Conservation (phyloP, 2,797 vertebrate genomes). For the Amniataba percoides region DNA sequence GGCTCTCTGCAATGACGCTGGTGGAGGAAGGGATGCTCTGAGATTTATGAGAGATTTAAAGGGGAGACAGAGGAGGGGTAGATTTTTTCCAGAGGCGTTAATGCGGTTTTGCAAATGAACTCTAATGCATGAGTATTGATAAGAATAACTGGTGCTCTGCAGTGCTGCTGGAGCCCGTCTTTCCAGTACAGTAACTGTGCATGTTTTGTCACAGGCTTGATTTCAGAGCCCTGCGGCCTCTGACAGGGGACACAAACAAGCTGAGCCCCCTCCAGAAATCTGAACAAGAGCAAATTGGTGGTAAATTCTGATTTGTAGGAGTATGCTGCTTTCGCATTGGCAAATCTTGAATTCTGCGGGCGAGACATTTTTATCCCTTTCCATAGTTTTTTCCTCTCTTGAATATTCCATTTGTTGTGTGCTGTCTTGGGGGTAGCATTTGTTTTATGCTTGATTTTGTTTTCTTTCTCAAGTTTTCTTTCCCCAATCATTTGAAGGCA, state of each 20-base stretch:
- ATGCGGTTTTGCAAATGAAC: constrained; percentile 77
- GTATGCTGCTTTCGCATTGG: constrained; percentile 60
- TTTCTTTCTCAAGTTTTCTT: constrained; percentile 55
- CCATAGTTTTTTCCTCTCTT: constrained; percentile 58
- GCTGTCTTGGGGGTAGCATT: constrained; percentile 63
- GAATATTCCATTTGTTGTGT: constrained; percentile 77
- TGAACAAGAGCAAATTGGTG: constrained; percentile 70
- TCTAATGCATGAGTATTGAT: constrained; percentile 75
- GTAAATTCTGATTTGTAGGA: constrained; percentile 78
- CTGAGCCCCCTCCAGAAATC: constrained; percentile 64
- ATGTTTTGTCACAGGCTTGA: constrained; percentile 66
- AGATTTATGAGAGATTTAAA: constrained; percentile 75
- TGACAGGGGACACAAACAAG: constrained; percentile 68
- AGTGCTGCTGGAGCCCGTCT: constrained; percentile 30
- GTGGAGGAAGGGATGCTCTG: constrained; percentile 46
- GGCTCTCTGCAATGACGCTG: constrained; percentile 58
- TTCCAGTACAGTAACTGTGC: constrained; percentile 49
- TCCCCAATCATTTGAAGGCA: constrained; percentile 65
- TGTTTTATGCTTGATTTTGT: constrained; percentile 57
- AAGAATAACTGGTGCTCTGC: constrained; percentile 61
- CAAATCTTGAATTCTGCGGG: constrained; percentile 73
- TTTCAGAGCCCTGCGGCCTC: constrained; percentile 63
- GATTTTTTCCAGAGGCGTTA: constrained; percentile 68
- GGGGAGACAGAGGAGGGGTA: constrained; percentile 32
- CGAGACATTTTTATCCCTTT: constrained; percentile 63